Conservation (phyloP, 2,113 vertebrate genomes). For the Urocynchramus pylzowi region DNA sequence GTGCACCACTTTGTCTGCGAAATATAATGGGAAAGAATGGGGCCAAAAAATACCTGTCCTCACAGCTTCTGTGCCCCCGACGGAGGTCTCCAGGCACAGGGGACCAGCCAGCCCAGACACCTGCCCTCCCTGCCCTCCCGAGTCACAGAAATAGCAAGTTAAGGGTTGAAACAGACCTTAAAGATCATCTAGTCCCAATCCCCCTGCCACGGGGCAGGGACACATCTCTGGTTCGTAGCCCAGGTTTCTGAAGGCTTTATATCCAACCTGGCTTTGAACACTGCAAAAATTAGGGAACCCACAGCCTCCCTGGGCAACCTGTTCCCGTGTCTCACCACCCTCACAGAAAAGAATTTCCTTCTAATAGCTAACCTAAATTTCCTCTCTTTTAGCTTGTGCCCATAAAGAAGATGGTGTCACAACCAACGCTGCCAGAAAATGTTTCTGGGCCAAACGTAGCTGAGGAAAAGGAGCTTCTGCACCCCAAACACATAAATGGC, state of each 20-base stretch:
- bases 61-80: no score
- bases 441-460: neutral
- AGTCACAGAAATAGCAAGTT: no score
- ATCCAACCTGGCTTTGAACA: no score
- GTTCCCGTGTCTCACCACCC: neutral
- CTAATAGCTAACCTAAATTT: neutral
- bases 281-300: no score
- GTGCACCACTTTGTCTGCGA: neutral
- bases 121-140: no score
- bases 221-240: neutral
- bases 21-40: fast-evolving
- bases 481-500: fast-evolving
- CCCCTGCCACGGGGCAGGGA: neutral
- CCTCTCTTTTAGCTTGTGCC: neutral
- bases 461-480: neutral
- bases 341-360: neutral
- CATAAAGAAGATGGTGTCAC: neutral
- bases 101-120: neutral
- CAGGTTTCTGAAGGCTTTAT: neutral
- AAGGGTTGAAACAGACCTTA: no score
- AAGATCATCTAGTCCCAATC: no score
- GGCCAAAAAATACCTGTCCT: fast-evolving
- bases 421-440: neutral
- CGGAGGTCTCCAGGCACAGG: fast-evolving
- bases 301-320: neutral